phyloP scores from a whole-genome alignment of 1,140 invertebrate genomes.

The Dreissena rostriformis region DNA sequence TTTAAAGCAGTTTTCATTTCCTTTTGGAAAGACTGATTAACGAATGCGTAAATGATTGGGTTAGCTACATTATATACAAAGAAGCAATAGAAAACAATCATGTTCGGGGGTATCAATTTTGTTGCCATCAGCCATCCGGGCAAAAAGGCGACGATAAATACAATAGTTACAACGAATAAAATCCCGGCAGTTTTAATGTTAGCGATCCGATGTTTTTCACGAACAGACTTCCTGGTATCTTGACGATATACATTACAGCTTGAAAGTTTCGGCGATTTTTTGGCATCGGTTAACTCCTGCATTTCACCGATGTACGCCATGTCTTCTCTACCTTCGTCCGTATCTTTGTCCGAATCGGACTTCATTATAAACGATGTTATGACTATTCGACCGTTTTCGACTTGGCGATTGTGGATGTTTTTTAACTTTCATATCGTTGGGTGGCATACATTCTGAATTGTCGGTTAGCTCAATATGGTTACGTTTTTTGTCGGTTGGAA shows the following conservation, averaged over 20 bases:
- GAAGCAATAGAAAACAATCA: constrained; percentile 78
- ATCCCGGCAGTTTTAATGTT: constrained; percentile 79
- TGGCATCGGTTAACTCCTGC: not conserved
- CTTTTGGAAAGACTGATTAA: constrained; percentile 78
- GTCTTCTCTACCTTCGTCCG: not conserved
- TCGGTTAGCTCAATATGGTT: no score
- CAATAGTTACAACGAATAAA: constrained; percentile 77
- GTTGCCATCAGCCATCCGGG: constrained; percentile 78
- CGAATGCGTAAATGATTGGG: constrained; percentile 79
- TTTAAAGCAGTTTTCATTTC: constrained; percentile 74
- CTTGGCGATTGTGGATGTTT: not conserved
- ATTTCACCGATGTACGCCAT: not conserved
- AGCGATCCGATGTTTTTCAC: constrained; percentile 64
- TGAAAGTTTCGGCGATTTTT: constrained; percentile 41
- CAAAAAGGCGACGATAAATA: constrained; percentile 78
- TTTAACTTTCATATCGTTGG: not conserved
- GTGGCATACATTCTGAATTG: not conserved
- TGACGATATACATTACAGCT: constrained; percentile 39
- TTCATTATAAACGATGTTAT: not conserved
- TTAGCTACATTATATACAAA: constrained; percentile 79
- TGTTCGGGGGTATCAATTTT: constrained; percentile 65
- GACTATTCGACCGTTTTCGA: not conserved
- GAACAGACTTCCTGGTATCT: constrained; percentile 53
- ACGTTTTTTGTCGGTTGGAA: not conserved
- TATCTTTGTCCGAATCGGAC: not conserved